Conservation (phyloP, 1,140 invertebrate genomes). For the Sipha flava region DNA sequence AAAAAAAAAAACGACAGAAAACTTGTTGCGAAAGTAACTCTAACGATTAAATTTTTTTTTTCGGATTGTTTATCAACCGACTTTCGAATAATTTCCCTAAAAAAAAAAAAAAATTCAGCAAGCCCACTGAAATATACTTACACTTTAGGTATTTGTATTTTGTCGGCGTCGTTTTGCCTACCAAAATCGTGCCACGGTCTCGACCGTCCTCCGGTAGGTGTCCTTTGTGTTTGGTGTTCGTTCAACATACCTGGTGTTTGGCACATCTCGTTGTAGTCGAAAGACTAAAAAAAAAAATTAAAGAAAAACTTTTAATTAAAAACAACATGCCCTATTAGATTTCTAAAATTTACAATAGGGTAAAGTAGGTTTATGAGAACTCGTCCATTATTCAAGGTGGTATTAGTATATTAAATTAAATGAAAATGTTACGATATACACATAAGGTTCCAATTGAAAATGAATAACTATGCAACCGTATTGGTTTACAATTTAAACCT, state of each 20-base stretch:
- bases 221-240: constrained; percentile 36
- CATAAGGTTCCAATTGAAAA: no score
- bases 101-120: background rate
- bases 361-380: no score
- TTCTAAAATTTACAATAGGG: no score
- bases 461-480: no score
- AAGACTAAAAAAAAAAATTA: constrained; percentile 56
- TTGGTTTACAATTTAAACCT: no score
- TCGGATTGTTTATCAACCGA: background rate
- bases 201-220: constrained; percentile 50
- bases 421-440: no score
- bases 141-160: constrained; percentile 96
- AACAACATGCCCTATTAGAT: no score
- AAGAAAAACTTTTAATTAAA: no score
- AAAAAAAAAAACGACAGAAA: background rate
- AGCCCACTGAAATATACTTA: constrained; percentile 52
- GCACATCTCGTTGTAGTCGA: constrained; percentile 80
- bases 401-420: no score
- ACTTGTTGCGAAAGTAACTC: constrained; percentile 3
- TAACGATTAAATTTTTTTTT: background rate
- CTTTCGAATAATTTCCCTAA: background rate
- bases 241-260: constrained; percentile 49
- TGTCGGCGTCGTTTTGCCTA: constrained; percentile 83
- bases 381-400: no score
- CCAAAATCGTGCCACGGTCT: constrained; percentile 86